Evolutionary conservation across 2,113 vertebrate species (phyloP).

Genomic region (Mus musculus): GRCm39 chr6:7942501-7943000

Average conservation of each 20-base stretch:
- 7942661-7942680: background rate
- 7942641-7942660: background rate
- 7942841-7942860: background rate
- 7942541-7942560: too few species aligned
- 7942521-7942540: too few species aligned
- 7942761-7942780: background rate
- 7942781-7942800: background rate
- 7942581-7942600: too few species aligned
- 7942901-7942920: background rate
- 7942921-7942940: background rate
- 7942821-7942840: background rate
- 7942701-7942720: background rate
- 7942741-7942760: background rate
- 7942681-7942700: background rate
- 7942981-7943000: background rate
- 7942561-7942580: too few species aligned
- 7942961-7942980: slow-evolving; percentile 19
- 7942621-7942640: too few species aligned
- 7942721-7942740: too few species aligned
- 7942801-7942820: background rate
- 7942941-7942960: background rate
- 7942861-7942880: background rate
- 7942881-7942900: background rate
- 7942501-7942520: too few species aligned
- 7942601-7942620: too few species aligned